Percentiles rank a stretch among this genome's conserved stretches.
These are phyloP conservation scores for Muschampia plurimacula DNA, from an alignment of 2,888 invertebrate genomes.

Conservation along the genomic window DNA sequence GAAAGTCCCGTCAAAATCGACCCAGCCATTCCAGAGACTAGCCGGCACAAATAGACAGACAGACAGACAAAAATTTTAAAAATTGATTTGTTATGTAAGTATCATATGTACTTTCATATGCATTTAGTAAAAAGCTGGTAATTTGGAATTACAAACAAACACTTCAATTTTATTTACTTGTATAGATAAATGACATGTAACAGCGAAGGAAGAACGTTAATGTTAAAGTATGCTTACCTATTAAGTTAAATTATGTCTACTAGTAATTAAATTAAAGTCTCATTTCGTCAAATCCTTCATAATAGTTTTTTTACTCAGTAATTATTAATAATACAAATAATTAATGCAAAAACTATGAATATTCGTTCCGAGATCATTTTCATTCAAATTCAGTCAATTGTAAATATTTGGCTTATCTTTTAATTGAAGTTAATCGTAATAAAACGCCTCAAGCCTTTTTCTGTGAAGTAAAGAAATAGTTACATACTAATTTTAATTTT, in stretches of 20 bases:
- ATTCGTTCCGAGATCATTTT: slow-evolving; percentile 43
- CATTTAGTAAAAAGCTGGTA: no score
- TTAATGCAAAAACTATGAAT: slow-evolving; percentile 26
- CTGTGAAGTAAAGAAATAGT: background rate
- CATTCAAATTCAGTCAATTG: slow-evolving; percentile 26
- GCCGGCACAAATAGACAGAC: no score
- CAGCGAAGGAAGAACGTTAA: background rate
- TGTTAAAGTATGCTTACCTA: background rate
- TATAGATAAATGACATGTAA: background rate
- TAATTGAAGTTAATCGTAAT: background rate
- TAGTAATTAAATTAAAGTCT: slow-evolving; percentile 45
- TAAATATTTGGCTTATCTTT: slow-evolving; percentile 32
- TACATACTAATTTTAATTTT: background rate
- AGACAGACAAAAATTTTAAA: no score
- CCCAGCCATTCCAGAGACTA: no score
- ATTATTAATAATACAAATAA: slow-evolving; percentile 32
- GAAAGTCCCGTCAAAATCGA: no score
- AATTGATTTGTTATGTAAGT: no score
- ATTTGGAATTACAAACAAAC: no score
- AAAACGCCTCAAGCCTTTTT: background rate
- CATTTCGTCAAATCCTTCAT: slow-evolving; percentile 52
- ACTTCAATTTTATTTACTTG: no score
- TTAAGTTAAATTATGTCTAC: slow-evolving; percentile 38
- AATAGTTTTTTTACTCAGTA: slow-evolving; percentile 30
- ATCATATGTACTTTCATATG: no score